phyloP scores from a whole-genome alignment of 2,797 vertebrate genomes.

The Diplodus sargus region DNA sequence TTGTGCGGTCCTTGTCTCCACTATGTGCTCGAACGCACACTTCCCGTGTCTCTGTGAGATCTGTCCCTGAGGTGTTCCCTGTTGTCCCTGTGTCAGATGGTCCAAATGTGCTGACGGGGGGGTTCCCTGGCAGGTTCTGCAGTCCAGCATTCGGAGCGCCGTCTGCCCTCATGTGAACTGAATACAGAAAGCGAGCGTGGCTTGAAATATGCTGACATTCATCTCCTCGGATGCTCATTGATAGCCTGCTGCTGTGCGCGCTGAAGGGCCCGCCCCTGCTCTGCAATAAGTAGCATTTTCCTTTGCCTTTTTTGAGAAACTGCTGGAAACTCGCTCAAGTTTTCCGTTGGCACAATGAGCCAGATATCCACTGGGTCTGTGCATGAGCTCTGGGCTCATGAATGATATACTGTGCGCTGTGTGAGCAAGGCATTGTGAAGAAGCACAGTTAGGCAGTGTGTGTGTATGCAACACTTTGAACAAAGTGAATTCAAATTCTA shows the following conservation, averaged over 20 bases:
- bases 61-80: slow-evolving; percentile 44
- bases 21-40: slow-evolving; percentile 29
- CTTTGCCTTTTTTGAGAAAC: slow-evolving; percentile 36
- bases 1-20: slow-evolving; percentile 13
- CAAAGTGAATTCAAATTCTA: not conserved
- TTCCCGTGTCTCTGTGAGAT: slow-evolving; percentile 44
- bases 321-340: slow-evolving; percentile 67
- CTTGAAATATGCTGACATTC: slow-evolving; percentile 54
- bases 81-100: slow-evolving; percentile 61
- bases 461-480: not conserved
- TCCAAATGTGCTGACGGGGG: slow-evolving; percentile 55
- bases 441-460: not conserved
- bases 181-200: slow-evolving; percentile 43
- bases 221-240: slow-evolving; percentile 37
- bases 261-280: slow-evolving; percentile 41
- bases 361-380: slow-evolving; percentile 49
- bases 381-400: slow-evolving; percentile 40
- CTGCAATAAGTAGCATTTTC: slow-evolving; percentile 55
- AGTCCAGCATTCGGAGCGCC: slow-evolving; percentile 22
- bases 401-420: slow-evolving; percentile 42
- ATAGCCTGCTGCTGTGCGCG: slow-evolving; percentile 43
- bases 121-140: slow-evolving; percentile 35
- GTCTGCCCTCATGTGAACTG: slow-evolving; percentile 33
- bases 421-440: slow-evolving; percentile 34
- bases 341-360: slow-evolving; percentile 63